Evolutionary conservation across 2,113 vertebrate genomes (phyloP), one percentile per base, ranked within the genome.

Genomic region (Girardinichthys multiradiatus): DNA sequence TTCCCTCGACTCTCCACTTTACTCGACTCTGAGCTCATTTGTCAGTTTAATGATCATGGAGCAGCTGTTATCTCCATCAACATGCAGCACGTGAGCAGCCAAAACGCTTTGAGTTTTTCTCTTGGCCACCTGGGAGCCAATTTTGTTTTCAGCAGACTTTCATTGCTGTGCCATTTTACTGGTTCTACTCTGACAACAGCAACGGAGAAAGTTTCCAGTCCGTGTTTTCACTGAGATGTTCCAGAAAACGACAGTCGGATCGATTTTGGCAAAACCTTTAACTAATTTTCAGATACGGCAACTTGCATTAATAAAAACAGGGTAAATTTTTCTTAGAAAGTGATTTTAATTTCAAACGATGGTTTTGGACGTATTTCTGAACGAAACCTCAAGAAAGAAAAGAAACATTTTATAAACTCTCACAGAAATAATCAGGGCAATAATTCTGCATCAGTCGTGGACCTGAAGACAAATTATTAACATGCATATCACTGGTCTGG

Each of bases 21-120:
- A 61, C 68, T 68, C 30, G 74, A 45, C 74, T 39, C 60, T 31
- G n/a, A 31, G 31, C 10, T 66, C 39, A 30, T 33, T 0, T 19
- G 51, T 61, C 35, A 74, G 26, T 60, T 63, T 66, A 45, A 68
- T 0, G 65, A 69, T 37, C 3, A 29, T 15, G 45, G 59, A 59
- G 31, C n/a, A 65, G 33, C 75, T 58, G 51, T 28, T 79, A 79
- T 81, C 84, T 60, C 59, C 65, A 79, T 76, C 73, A 58, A 13
- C 64, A 61, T 64, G 33, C 59, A 4, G 45, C 19, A 31, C 62
- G 5, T 3, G 7, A 28, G 30, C 64, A 11, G n/a, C 35, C 12
- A 14, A 27, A 39, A 39, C 2, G 1, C 21, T 64, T 81, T 68
- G 15, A 28, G 68, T 27, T 19, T 54, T 57, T 7, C 64, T 27